Evolutionary conservation across 2,797 vertebrate species (phyloP).

Genomic region (Natrix natrix): DNA sequence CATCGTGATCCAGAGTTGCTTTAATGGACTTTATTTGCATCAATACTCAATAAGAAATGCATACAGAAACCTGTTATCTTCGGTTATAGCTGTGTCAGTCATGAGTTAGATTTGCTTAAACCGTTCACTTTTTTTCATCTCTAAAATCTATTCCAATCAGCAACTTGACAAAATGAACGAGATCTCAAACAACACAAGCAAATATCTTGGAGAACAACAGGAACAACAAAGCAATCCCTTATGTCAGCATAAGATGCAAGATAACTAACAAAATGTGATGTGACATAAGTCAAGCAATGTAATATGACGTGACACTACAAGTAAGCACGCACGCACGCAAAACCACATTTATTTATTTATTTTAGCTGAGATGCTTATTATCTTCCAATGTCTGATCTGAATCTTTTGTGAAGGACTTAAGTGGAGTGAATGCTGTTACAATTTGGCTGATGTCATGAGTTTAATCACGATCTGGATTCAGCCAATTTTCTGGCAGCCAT

Average conservation of each 20-base stretch:
- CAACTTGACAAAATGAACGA: conserved; percentile 34
- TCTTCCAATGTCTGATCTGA: conserved; percentile 50
- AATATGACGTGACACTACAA: conserved; percentile 65
- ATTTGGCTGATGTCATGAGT: conserved; percentile 61
- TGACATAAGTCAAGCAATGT: conserved; percentile 65
- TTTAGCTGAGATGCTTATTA: conserved; percentile 68
- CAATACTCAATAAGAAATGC: conserved; percentile 27
- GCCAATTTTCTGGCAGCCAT: conserved; percentile 50
- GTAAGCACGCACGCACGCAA: conserved; percentile 46
- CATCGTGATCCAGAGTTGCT: not conserved
- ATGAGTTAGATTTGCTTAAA: conserved; percentile 21
- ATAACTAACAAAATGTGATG: conserved; percentile 46
- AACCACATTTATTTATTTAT: conserved; percentile 41
- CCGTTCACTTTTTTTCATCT: conserved; percentile 17
- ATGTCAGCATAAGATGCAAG: conserved; percentile 54
- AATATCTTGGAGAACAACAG: conserved; percentile 48
- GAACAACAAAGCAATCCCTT: conserved; percentile 54
- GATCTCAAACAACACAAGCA: conserved; percentile 41
- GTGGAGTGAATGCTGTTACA: conserved; percentile 39
- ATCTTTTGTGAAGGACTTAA: conserved; percentile 63
- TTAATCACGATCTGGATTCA: conserved; percentile 62
- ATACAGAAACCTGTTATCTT: not conserved
- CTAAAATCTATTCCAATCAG: conserved; percentile 43
- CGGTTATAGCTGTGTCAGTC: not conserved
- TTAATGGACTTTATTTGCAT: conserved; percentile 38